A percentile compares a stretch with the other conserved stretches of the same genome.
Conservation (phyloP, 2,888 invertebrate genomes). For the Eurytoma adleriae region DNA sequence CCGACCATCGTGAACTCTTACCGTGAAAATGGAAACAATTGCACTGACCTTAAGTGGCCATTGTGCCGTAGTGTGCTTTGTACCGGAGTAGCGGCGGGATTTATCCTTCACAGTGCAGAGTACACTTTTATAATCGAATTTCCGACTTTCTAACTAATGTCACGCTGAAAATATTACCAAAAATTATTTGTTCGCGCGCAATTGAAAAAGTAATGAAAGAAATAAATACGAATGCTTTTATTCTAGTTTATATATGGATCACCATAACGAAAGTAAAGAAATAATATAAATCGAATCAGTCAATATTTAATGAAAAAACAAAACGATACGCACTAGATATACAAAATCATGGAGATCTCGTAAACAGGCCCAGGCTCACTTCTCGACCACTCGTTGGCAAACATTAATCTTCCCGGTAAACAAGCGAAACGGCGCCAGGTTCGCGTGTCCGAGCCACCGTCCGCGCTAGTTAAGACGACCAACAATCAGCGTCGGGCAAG, state of each 20-base stretch:
- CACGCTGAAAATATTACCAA: too few species aligned
- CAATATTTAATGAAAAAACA: too few species aligned
- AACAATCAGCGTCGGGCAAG: not conserved
- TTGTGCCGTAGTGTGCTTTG: constrained; percentile 38
- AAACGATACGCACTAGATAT: too few species aligned
- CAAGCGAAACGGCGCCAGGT: not conserved
- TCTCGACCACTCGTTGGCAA: not conserved
- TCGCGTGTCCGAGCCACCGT: not conserved
- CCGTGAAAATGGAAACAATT: constrained; percentile 52
- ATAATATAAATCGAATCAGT: too few species aligned
- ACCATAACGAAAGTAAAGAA: too few species aligned
- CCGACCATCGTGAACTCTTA: constrained; percentile 41
- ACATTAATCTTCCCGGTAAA: not conserved
- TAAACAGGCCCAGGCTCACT: not conserved
- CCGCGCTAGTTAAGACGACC: not conserved
- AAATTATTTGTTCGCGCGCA: too few species aligned
- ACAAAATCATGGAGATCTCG: too few species aligned
- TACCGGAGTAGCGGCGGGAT: constrained; percentile 12
- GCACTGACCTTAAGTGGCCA: constrained; percentile 48
- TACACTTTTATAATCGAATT: constrained; percentile 12
- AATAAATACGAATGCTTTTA: too few species aligned
- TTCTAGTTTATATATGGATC: too few species aligned
- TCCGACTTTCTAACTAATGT: too few species aligned
- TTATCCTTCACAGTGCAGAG: constrained; percentile 7
- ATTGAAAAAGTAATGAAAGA: too few species aligned